Conservation (phyloP, 2,797 vertebrate genomes). For the Podargus strigoides region DNA sequence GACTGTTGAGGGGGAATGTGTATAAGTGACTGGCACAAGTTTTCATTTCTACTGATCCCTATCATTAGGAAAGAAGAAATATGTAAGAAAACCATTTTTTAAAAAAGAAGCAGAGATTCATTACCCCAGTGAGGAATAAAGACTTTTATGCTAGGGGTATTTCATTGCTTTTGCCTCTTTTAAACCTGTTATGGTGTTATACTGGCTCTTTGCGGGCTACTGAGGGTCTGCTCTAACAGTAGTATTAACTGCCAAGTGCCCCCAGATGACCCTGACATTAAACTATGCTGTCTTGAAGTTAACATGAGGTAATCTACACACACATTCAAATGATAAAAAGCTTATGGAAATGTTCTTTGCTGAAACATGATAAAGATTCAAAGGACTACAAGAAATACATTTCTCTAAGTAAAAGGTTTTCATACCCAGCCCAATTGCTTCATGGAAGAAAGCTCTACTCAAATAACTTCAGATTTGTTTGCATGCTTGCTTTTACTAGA, state of each 20-base stretch:
- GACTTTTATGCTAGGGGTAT: background rate
- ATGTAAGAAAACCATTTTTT: background rate
- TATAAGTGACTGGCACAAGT: background rate
- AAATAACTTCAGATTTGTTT: background rate
- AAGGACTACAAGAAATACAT: background rate
- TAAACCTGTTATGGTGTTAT: background rate
- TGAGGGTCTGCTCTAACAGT: background rate
- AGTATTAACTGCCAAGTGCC: background rate
- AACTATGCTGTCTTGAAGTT: background rate
- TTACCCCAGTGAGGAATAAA: background rate
- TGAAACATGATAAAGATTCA: background rate
- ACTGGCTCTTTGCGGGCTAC: background rate
- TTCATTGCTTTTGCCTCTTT: background rate
- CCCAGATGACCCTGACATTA: background rate
- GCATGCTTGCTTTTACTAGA: background rate
- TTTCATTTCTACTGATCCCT: background rate
- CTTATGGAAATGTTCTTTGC: background rate
- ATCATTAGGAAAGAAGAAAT: background rate
- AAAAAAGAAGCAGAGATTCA: background rate
- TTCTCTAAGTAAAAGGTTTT: background rate
- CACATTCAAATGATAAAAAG: fast-evolving
- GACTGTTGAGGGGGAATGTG: background rate
- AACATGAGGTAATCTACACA: background rate
- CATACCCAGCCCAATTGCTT: background rate
- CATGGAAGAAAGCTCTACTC: background rate